Conservation (phyloP, 2,797 vertebrate species). For the Lagorchestes hirsutus region DNA sequence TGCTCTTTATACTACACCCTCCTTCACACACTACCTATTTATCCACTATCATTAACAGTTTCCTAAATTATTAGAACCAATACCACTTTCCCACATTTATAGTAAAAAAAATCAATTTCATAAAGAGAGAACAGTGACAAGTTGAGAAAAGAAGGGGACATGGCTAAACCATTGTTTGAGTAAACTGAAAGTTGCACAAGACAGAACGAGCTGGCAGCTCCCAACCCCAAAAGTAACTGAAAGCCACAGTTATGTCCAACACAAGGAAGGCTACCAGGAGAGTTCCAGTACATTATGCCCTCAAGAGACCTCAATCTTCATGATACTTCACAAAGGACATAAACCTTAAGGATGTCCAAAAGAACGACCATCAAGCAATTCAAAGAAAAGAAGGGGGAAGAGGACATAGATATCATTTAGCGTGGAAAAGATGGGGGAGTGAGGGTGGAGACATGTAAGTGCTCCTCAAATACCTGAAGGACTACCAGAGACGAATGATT, state of each 20-base stretch:
- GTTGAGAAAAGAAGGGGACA: not conserved
- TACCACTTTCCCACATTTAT: not conserved
- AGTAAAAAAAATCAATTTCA: not conserved
- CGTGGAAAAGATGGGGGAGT: not conserved
- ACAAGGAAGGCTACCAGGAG: not conserved
- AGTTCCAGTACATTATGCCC: not conserved
- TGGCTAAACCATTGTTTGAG: not conserved
- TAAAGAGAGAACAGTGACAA: not conserved
- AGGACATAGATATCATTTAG: not conserved
- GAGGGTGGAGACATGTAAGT: not conserved
- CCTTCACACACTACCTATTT: not conserved
- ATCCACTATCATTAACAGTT: not conserved
- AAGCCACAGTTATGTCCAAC: not conserved
- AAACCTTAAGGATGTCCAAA: not conserved
- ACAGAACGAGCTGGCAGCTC: not conserved
- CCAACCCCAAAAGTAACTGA: not conserved
- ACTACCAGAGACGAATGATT: not conserved
- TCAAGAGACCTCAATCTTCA: not conserved
- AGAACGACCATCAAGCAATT: not conserved
- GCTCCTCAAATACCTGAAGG: not conserved
- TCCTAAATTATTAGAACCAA: not conserved
- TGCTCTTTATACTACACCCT: not conserved
- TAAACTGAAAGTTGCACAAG: not conserved
- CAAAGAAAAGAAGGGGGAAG: not conserved
- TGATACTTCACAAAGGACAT: not conserved